A percentile compares a stretch with the other conserved stretches of the same genome.
Evolutionary conservation across 2,113 vertebrate species (phyloP).

Genomic region (Perca fluviatilis): DNA sequence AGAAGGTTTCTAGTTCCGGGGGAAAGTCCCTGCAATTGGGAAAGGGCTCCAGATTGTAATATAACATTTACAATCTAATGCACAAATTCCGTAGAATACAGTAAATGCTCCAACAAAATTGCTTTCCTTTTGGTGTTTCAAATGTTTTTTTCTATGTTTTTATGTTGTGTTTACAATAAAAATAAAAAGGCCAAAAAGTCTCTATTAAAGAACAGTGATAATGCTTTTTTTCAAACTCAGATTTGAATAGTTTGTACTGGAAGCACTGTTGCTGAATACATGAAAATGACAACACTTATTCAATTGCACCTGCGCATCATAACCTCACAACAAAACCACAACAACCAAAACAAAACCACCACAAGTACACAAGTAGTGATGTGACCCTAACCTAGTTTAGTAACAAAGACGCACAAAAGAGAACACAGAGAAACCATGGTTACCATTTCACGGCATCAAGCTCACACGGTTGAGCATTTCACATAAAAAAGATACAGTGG

Average conservation of each 20-base stretch:
- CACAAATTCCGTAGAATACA: background rate
- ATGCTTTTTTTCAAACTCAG: background rate
- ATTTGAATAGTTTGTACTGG: background rate
- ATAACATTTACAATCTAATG: too few species aligned
- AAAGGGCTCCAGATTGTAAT: too few species aligned
- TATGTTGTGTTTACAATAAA: background rate
- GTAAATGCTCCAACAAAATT: background rate
- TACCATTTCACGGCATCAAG: background rate
- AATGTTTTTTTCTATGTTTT: background rate
- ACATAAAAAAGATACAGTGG: conserved; percentile 14
- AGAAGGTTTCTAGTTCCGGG: background rate
- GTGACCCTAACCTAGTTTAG: conserved; percentile 5
- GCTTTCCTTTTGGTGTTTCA: background rate
- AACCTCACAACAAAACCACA: background rate
- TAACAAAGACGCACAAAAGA: conserved; percentile 7
- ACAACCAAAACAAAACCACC: background rate
- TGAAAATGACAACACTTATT: background rate
- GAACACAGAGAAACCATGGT: background rate
- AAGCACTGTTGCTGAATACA: background rate
- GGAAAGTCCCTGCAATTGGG: background rate
- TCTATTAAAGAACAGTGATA: background rate
- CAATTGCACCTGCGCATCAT: background rate
- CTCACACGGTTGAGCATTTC: background rate
- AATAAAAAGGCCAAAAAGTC: background rate
- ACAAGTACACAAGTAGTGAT: background rate